phyloP scores from a whole-genome alignment of 2,888 invertebrate genomes.

The Eupithecia centaureata region DNA sequence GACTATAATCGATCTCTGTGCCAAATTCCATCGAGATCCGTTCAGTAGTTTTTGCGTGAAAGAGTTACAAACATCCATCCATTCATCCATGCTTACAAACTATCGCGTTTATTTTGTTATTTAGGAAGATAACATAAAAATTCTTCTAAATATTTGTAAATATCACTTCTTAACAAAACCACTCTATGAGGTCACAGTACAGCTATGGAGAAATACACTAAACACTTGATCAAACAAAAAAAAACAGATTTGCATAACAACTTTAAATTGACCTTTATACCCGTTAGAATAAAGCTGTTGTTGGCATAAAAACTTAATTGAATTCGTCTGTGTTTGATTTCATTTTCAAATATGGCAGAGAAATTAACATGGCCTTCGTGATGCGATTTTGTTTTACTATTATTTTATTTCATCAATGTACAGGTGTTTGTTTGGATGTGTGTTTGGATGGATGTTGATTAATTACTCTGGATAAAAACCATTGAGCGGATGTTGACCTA shows the following conservation, averaged over 20 bases:
- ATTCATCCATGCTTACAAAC: too few relatives aligned
- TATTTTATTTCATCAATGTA: too few relatives aligned
- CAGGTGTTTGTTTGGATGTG: too few relatives aligned
- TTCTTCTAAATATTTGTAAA: background rate
- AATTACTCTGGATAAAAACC: too few relatives aligned
- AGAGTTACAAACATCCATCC: too few relatives aligned
- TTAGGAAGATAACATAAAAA: too few relatives aligned
- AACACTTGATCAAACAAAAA: slow-evolving; percentile 7
- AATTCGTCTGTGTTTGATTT: background rate
- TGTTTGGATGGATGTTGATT: too few relatives aligned
- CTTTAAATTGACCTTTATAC: slow-evolving; percentile 11
- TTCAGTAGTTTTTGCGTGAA: too few relatives aligned
- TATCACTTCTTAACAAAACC: background rate
- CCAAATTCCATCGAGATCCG: too few relatives aligned
- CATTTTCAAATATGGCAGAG: background rate
- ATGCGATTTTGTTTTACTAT: background rate
- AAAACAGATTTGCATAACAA: background rate
- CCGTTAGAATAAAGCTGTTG: slow-evolving; percentile 8
- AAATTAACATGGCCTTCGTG: background rate
- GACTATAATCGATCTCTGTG: too few relatives aligned
- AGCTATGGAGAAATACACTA: background rate
- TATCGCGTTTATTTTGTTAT: too few relatives aligned
- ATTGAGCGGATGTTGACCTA: too few relatives aligned
- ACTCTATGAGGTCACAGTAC: background rate
- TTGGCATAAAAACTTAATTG: slow-evolving; percentile 3